These are phyloP conservation scores for Maccullochella peelii DNA, from an alignment of 2,113 vertebrate species.

Conservation along the genomic window DNA sequence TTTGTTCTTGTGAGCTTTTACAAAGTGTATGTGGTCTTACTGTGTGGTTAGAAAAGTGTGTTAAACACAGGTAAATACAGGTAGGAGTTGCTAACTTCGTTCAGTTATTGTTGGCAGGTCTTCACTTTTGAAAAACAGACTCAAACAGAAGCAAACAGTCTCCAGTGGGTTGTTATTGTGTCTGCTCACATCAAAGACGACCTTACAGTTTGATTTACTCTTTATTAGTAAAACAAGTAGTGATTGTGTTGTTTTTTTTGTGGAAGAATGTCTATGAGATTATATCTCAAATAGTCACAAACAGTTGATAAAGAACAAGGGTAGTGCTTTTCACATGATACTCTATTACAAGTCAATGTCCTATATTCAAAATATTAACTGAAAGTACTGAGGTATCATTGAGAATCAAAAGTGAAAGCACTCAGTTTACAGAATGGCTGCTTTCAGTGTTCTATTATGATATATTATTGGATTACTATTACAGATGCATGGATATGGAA, in stretches of 20 bases:
- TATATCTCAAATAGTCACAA: background rate
- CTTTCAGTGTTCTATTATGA: no score
- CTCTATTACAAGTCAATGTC: background rate
- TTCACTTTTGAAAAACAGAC: slow-evolving; percentile 43
- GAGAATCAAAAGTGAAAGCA: background rate
- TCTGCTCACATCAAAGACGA: slow-evolving; percentile 28
- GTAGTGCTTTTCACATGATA: background rate
- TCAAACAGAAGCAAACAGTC: slow-evolving; percentile 22
- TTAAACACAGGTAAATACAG: slow-evolving; percentile 34
- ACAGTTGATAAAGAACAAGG: background rate
- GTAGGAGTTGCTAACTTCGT: slow-evolving; percentile 14
- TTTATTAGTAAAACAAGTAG: background rate
- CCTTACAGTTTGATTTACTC: slow-evolving; percentile 20
- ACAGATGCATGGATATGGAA: background rate
- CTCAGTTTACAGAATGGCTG: background rate
- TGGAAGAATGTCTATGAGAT: background rate
- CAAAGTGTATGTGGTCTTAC: slow-evolving; percentile 26
- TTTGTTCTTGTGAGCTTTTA: slow-evolving; percentile 70
- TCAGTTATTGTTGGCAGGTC: slow-evolving; percentile 13
- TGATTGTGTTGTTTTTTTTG: background rate
- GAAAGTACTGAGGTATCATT: no score
- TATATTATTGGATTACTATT: background rate
- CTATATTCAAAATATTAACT: background rate
- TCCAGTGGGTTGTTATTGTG: slow-evolving; percentile 28
- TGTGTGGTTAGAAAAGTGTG: slow-evolving; percentile 15